Evolutionary conservation across 1,140 invertebrate species (phyloP), one percentile per base, ranked within the genome.

Genomic region (Babylonia areolata): DNA sequence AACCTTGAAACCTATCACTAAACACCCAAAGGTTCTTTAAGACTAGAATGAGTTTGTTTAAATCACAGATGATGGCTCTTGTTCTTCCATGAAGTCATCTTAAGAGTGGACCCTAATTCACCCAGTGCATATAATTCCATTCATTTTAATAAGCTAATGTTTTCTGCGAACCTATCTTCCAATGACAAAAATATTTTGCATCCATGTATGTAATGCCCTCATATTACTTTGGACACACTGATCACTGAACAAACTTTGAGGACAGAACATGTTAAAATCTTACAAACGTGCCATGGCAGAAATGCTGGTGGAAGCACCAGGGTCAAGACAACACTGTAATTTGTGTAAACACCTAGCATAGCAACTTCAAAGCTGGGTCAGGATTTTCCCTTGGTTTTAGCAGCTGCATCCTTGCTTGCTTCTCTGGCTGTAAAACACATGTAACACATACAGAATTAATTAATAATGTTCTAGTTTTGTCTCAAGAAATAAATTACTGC

Each of bases 311-410:
- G 28, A 35, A 46, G 79, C 85, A 81, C 79, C 31, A 31, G 23
- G 80, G 40, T 58, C 81, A 78, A 73, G 77, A 33, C 77, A 42
- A 69, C 73, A 54, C 33, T 83, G 69, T n/a, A n/a, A n/a, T n/a
- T n/a, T n/a, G n/a, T n/a, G n/a, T 46, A 23, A 31, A 80, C 69
- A 86, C 58, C 33, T 40, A 69, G 69, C 69, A 73, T 11, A 40
- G 46, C n/a, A 40, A 84, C 6, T 15, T 35, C 2, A 39, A 69
- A 3, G 69, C 82, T 39, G 64, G 42, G 86, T 89, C 88, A 87
- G 85, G 88, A 89, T 64, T 89, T 87, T 28, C 88, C 84, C 77
- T 88, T 88, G 23, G 35, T 33, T 79, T 88, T 88, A 42, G 83
- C 81, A 69, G 88, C 86, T 20, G 64, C 80, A 0, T 73, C 83